Percentiles rank a stretch among this genome's conserved stretches.
Conservation (phyloP, 2,888 invertebrate species). For the Stenurella melanura region DNA sequence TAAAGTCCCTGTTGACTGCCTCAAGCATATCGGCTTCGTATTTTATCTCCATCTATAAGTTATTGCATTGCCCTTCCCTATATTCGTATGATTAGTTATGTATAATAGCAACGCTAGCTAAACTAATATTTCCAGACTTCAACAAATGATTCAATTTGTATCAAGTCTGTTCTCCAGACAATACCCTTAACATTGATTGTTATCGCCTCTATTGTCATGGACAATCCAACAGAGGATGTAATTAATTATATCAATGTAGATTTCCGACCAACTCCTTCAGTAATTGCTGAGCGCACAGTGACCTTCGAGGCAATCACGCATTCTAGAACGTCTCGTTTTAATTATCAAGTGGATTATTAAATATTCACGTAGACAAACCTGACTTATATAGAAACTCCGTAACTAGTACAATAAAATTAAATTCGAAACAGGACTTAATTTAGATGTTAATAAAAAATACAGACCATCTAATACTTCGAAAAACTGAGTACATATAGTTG, state of each 20-base stretch:
- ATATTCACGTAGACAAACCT: constrained; percentile 11
- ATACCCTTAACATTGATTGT: constrained; percentile 60
- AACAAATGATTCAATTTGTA: constrained; percentile 60
- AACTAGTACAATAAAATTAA: no score
- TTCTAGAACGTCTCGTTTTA: constrained; percentile 16
- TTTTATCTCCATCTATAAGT: no score
- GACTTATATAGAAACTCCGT: no score
- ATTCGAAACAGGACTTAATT: no score
- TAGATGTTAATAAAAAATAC: no score
- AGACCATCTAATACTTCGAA: no score
- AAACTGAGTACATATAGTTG: no score
- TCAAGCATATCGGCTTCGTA: no score
- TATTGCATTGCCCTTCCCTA: neutral
- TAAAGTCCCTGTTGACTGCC: neutral
- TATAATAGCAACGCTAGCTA: neutral
- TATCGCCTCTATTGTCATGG: constrained; percentile 60
- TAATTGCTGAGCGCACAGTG: constrained; percentile 29
- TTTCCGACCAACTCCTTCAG: constrained; percentile 39
- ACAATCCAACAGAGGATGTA: constrained; percentile 61
- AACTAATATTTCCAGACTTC: constrained; percentile 36
- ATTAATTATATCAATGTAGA: constrained; percentile 60
- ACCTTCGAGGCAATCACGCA: constrained; percentile 13
- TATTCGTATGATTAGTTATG: constrained; percentile 2
- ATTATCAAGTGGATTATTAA: constrained; percentile 8
- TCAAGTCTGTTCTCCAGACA: constrained; percentile 57